Conservation (phyloP, 1,140 invertebrate species). For the Coboldia fuscipes region DNA sequence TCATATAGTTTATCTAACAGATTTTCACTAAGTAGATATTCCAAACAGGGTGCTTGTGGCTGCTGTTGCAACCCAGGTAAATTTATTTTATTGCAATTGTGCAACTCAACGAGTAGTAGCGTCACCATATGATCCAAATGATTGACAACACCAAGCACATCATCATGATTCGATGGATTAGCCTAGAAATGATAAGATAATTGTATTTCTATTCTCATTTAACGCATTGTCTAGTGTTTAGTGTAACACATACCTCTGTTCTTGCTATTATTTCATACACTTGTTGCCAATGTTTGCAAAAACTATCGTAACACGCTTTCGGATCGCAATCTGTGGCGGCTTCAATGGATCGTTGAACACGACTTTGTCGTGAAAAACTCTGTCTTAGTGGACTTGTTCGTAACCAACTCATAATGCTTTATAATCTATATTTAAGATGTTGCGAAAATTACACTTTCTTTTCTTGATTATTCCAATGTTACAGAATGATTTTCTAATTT, state of each 20-base stretch:
- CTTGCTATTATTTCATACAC: conserved; percentile 61
- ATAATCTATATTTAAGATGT: too few species aligned
- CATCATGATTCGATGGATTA: conserved; percentile 43
- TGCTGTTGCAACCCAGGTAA: conserved; percentile 18
- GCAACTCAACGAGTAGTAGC: conserved; percentile 63
- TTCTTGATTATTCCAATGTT: too few species aligned
- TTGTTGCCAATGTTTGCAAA: conserved; percentile 88
- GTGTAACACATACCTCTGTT: conserved; percentile 29
- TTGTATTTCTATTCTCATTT: conserved; percentile 5
- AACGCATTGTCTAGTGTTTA: background rate
- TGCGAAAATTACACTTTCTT: too few species aligned
- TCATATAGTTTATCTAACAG: conserved; percentile 53
- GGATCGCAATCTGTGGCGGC: conserved; percentile 37
- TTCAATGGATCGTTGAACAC: conserved; percentile 20
- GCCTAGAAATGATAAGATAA: conserved; percentile 11
- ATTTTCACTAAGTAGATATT: conserved; percentile 55
- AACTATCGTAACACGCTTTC: conserved; percentile 72
- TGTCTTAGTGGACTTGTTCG: conserved; percentile 31
- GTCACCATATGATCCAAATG: conserved; percentile 83
- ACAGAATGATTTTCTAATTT: too few species aligned
- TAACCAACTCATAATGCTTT: conserved; percentile 46
- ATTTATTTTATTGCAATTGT: conserved; percentile 21
- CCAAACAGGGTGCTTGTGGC: conserved; percentile 43
- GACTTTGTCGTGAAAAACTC: conserved; percentile 27
- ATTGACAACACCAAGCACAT: conserved; percentile 74